Conservation (phyloP, 2,797 vertebrate genomes). For the Calcarius lapponicus region DNA sequence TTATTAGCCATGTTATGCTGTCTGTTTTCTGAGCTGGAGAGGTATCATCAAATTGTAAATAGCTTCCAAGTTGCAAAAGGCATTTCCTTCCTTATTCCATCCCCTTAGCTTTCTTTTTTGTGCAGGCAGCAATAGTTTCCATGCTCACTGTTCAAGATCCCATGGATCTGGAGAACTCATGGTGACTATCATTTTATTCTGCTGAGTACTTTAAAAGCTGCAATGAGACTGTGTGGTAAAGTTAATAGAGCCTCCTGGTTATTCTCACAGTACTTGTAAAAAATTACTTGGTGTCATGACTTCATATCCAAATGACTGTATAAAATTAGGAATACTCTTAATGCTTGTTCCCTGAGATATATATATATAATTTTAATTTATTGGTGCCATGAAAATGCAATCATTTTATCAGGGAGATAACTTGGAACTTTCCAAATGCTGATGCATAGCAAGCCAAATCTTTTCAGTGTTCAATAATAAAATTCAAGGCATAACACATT, state of each 20-base stretch:
- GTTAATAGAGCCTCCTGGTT: slow-evolving; percentile 44
- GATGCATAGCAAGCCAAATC: neutral
- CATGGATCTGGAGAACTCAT: neutral
- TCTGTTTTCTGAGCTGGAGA: neutral
- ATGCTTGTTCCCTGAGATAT: neutral
- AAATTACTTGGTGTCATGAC: slow-evolving; percentile 21
- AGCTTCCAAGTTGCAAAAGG: neutral
- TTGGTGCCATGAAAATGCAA: neutral
- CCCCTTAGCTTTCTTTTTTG: neutral
- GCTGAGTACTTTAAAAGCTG: slow-evolving; percentile 39
- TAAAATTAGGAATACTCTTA: slow-evolving; percentile 37
- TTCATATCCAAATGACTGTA: slow-evolving; percentile 19
- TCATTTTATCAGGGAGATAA: neutral
- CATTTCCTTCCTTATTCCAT: neutral
- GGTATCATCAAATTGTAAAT: neutral
- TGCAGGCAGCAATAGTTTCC: neutral
- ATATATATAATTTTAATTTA: neutral
- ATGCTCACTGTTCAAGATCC: fast-evolving
- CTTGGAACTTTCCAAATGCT: neutral
- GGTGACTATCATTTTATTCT: neutral
- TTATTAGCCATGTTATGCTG: neutral
- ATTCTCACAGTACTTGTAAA: slow-evolving; percentile 28
- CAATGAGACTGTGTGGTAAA: slow-evolving; percentile 35
- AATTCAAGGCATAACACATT: neutral
- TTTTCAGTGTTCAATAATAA: neutral